phyloP scores from a whole-genome alignment of 2,888 invertebrate genomes.

The Standfussiana lucernea region DNA sequence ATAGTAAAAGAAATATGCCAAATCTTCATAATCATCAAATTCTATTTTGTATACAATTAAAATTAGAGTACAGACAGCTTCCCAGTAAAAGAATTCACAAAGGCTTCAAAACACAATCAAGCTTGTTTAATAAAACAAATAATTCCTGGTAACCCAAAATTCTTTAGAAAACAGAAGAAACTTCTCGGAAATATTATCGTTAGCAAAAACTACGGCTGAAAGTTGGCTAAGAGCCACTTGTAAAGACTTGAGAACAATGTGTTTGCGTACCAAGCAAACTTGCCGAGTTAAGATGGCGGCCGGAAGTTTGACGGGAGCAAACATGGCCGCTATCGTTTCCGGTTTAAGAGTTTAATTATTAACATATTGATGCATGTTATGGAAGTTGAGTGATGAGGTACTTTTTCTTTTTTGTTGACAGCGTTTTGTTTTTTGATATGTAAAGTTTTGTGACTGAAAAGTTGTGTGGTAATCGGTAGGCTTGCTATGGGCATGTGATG shows the following conservation, averaged over 20 bases:
- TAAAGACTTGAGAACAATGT: conserved; percentile 69
- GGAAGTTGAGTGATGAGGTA: neutral
- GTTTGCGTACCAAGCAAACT: conserved; percentile 71
- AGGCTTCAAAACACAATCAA: neutral
- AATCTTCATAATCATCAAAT: neutral
- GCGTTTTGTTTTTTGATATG: conserved; percentile 8
- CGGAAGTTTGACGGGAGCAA: conserved; percentile 69
- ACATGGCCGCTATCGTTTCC: conserved; percentile 69
- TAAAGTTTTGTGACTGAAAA: neutral
- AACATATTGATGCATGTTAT: conserved; percentile 57
- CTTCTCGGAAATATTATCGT: conserved; percentile 50
- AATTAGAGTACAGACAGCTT: neutral
- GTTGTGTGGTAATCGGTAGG: neutral
- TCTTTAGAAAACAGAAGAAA: conserved; percentile 1
- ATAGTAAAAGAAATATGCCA: neutral
- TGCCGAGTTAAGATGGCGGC: conserved; percentile 66
- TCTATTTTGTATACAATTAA: neutral
- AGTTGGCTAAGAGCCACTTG: conserved; percentile 69
- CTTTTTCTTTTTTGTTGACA: neutral
- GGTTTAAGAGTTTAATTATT: conserved; percentile 61
- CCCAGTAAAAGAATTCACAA: neutral
- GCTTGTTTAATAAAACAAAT: neutral
- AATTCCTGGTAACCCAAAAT: neutral
- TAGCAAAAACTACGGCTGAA: conserved; percentile 62
- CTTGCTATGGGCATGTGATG: neutral